Evolutionary conservation across 1,140 invertebrate genomes (phyloP).

Genomic region (Neuroterus valhalla): DNA sequence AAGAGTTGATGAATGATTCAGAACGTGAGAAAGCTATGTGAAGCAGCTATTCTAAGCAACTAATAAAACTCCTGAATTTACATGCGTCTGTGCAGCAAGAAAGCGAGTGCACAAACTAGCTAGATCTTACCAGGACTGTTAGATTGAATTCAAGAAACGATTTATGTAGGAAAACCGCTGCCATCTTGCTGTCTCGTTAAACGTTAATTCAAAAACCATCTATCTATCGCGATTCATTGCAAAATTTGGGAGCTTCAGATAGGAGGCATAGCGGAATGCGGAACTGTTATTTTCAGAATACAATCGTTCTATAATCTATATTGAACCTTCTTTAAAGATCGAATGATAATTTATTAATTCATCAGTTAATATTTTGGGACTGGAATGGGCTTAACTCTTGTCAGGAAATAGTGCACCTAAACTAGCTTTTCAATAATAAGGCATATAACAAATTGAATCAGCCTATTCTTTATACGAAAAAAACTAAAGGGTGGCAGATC

Average conservation of each 20-base stretch:
- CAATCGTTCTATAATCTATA: no score
- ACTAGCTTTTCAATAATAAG: no score
- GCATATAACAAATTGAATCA: no score
- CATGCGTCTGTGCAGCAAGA: constrained; percentile 45
- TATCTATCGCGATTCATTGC: constrained; percentile 15
- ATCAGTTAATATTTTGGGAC: no score
- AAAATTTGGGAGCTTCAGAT: neutral
- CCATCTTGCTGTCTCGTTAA: constrained; percentile 74
- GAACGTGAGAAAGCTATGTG: constrained; percentile 33
- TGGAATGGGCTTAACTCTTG: no score
- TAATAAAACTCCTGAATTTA: constrained; percentile 4
- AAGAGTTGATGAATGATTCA: neutral
- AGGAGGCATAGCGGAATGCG: neutral
- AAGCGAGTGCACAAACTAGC: constrained; percentile 38
- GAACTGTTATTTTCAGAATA: no score
- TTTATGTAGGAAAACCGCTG: constrained; percentile 65
- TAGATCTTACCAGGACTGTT: constrained; percentile 63
- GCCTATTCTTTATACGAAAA: no score
- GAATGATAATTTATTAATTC: no score
- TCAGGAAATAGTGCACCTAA: no score
- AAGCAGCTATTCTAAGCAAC: constrained; percentile 41
- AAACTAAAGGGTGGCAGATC: no score
- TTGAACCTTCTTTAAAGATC: no score
- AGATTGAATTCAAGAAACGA: constrained; percentile 57
- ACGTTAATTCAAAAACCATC: constrained; percentile 22